A percentile compares a stretch with the other conserved stretches of the same genome.
Conservation (phyloP, 2,888 invertebrate species). For the Drosophila longiperda region DNA sequence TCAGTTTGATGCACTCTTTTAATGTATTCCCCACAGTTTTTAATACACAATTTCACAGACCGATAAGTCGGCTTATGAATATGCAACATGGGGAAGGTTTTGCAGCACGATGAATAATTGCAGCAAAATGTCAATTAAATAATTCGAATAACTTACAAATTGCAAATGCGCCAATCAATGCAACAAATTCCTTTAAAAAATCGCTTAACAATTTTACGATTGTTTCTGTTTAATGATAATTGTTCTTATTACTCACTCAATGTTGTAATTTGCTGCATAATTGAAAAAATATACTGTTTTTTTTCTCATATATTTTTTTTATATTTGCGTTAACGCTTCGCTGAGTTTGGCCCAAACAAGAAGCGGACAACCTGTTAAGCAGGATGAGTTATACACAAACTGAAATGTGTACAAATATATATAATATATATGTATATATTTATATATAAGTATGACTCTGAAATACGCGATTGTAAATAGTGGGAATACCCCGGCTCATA, state of each 20-base stretch:
- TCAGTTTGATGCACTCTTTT: conserved; percentile 21
- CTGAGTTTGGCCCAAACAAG: conserved; percentile 22
- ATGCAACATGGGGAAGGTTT: conserved; percentile 40
- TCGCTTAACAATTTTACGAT: neutral
- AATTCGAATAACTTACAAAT: conserved; percentile 34
- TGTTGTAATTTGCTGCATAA: conserved; percentile 14
- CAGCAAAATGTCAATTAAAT: conserved; percentile 34
- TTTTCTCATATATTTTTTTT: rapidly evolving
- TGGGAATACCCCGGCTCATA: conserved; percentile 19
- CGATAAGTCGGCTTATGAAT: conserved; percentile 61
- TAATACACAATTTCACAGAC: conserved; percentile 46
- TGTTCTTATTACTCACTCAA: conserved; percentile 19
- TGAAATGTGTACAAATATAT: neutral
- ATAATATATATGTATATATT: neutral
- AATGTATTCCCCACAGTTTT: conserved; percentile 25
- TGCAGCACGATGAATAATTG: conserved; percentile 47
- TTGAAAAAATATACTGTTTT: neutral
- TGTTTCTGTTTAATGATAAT: neutral
- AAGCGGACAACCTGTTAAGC: neutral
- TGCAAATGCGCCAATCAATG: conserved; percentile 39
- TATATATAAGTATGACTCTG: neutral
- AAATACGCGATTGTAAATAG: neutral
- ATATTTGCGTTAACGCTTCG: conserved; percentile 39
- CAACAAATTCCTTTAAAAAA: neutral
- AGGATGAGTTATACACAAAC: neutral